These are phyloP conservation scores for Napeogenes sylphis DNA, from an alignment of 2,888 invertebrate genomes.

Conservation along the genomic window DNA sequence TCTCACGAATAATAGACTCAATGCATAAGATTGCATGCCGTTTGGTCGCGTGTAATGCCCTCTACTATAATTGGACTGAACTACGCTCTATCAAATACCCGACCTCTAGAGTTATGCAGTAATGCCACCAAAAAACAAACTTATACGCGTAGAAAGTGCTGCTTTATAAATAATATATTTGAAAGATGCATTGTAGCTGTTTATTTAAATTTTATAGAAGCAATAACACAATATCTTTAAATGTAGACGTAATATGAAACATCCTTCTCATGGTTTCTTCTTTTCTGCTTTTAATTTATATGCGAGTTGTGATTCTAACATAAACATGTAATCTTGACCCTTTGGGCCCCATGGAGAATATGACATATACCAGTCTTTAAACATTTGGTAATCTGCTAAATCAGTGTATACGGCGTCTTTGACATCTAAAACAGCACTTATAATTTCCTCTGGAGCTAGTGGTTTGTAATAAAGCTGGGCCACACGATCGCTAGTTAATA, in stretches of 20 bases:
- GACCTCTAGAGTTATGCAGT: conserved; percentile 2
- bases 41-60: conserved; percentile 13
- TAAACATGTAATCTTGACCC: conserved; percentile 50
- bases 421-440: conserved; percentile 59
- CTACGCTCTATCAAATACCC: conserved; percentile 10
- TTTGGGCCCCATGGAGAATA: conserved; percentile 57
- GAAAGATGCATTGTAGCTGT: not conserved
- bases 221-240: not conserved
- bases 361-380: conserved; percentile 65
- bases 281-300: conserved; percentile 60
- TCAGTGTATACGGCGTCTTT: conserved; percentile 54
- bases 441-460: conserved; percentile 70
- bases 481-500: conserved; percentile 70
- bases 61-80: conserved; percentile 16
- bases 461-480: conserved; percentile 74
- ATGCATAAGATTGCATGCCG: not conserved
- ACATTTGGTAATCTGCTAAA: conserved; percentile 65
- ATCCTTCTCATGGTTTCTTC: conserved; percentile 38
- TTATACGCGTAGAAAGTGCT: conserved; percentile 3
- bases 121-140: conserved; percentile 3
- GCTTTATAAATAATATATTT: not conserved
- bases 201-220: not conserved
- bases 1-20: not conserved
- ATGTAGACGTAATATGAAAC: not conserved
- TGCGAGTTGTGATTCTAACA: conserved; percentile 53